Evolutionary conservation across 2,797 vertebrate genomes (phyloP), one percentile per base, ranked within the genome.

Genomic region (Syncerus caffer): DNA sequence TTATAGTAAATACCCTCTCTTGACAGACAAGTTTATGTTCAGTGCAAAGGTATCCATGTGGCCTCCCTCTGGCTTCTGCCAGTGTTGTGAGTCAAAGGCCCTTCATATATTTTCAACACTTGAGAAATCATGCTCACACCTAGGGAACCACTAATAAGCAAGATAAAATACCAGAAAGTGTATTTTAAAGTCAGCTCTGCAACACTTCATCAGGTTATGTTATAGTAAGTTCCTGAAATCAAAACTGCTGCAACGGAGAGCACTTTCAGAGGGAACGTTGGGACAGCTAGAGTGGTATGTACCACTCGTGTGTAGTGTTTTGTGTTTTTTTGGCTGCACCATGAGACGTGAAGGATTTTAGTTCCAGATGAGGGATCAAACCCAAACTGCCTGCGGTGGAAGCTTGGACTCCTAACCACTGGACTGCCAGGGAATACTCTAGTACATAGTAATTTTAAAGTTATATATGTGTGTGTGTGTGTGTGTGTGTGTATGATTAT

Each of bases 141-240:
- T 64, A 42, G 85, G 79, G 78, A 87, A 90, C 29, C 38, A n/a
- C 55, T 86, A 90, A 89, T 90, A 96, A 95, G 51, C 29, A 53
- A 45, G 2, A 45, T 47, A 85, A 96, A 94, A 84, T 6, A 50
- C 45, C 34, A 92, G 50, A 85, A 94, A 96, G 94, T 74, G 21
- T 31, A 42, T 90, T 96, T 19, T 87, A 34, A 74, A 88, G 76
- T 57, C 7, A 3, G 19, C 51, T 89, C 17, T 82, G 13, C 71
- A 82, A 42, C 25, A 85, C 11, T 82, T 57, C 23, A 57, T 89
- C 51, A 53, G 11, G 42, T 80, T 94, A 50, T 78, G 14, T 47
- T 60, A 45, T 82, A 92, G 79, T 42, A 57, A 89, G 25, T 42
- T 83, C 17, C 60, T 83, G 13, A 50, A 38, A 86, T 25, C 71